Base-by-base conservation (phyloP, 2,113 vertebrate genomes). In the Pleuronectes platessa region DNA sequence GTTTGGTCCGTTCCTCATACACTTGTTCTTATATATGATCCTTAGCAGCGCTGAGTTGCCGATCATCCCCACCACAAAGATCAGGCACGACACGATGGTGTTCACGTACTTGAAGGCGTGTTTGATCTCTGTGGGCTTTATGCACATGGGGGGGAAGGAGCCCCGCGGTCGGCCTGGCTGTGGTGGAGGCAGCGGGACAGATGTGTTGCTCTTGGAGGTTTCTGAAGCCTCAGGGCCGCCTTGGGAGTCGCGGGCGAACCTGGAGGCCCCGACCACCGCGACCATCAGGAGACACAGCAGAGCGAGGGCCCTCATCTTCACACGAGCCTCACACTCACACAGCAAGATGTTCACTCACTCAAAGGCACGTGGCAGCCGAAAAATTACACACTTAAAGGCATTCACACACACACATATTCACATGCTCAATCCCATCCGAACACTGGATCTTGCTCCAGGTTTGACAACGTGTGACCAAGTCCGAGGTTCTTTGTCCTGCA, bases 21-120 rank as follows among this genome's bases (percentile, higher is more conserved):
- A 96, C 91, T 97, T 97, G 92, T 97, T 97, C 90, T 97, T 96
- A 85, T 97, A 97, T 69, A 97, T 97, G 89, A 97, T 97, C 87
- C 95, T 91, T 64, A 97, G 94, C 69, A 97, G 94, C 0, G 97
- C 95, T 1, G 96, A 95, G 88, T 97, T 97, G 24, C 96, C 96
- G 0, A 97, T 92, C 89, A 97, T 96, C 1, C 96, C 96, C 42
- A 97, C 95, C 1, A 97, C 66, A 66, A 97, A 97, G 87, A 97
- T 97, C 65, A 95, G 74, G 79, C 96, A 97, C 86, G 96, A 97
- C 68, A 97, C 93, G 2, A 96, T 74, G 40, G 96, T 97, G 88
- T 96, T 97, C 80, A 97, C 93, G 45, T 97, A 97, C 86, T 96
- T 97, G 86, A 97, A 97, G 63, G 93, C 88, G 17, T 95, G 78